phyloP scores from a whole-genome alignment of 2,888 invertebrate species.

The Philopedon plagiatum region DNA sequence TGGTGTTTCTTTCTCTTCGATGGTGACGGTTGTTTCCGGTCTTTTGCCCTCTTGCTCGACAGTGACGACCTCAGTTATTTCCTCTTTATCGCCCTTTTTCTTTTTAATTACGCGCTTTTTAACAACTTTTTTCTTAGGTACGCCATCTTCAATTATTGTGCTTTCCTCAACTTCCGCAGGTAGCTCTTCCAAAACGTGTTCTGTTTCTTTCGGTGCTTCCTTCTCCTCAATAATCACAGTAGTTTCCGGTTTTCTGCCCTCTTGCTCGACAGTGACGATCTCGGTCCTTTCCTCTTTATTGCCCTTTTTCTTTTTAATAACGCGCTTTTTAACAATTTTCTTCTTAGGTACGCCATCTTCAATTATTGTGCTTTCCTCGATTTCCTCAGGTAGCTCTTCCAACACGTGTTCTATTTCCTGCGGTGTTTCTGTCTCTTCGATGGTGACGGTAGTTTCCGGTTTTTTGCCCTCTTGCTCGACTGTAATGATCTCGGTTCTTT shows the following conservation, averaged over 20 bases:
- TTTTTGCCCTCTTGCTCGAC: no score
- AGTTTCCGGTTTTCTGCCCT: slow-evolving; percentile 62
- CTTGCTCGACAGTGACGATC: slow-evolving; percentile 57
- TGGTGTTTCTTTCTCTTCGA: slow-evolving; percentile 57
- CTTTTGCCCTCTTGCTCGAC: slow-evolving; percentile 69
- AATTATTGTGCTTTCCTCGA: no score
- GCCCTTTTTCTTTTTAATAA: no score
- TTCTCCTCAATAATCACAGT: slow-evolving; percentile 55
- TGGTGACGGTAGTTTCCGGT: no score
- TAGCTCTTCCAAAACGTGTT: slow-evolving; percentile 50
- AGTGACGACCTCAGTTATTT: slow-evolving; percentile 68
- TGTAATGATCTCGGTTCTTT: no score
- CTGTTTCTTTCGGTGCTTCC: slow-evolving; percentile 58
- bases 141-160: slow-evolving; percentile 65
- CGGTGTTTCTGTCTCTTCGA: no score
- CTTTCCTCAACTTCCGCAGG: slow-evolving; percentile 58
- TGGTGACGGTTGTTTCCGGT: slow-evolving; percentile 66
- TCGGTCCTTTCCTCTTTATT: no score
- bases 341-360: no score
- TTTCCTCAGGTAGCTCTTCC: no score
- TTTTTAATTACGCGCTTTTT: slow-evolving; percentile 69
- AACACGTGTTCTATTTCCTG: no score
- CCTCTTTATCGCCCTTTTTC: slow-evolving; percentile 61
- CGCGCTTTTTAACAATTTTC: no score
- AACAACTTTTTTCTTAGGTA: slow-evolving; percentile 56